phyloP scores from a whole-genome alignment of 1,140 invertebrate species.

The Anthonomus grandis region DNA sequence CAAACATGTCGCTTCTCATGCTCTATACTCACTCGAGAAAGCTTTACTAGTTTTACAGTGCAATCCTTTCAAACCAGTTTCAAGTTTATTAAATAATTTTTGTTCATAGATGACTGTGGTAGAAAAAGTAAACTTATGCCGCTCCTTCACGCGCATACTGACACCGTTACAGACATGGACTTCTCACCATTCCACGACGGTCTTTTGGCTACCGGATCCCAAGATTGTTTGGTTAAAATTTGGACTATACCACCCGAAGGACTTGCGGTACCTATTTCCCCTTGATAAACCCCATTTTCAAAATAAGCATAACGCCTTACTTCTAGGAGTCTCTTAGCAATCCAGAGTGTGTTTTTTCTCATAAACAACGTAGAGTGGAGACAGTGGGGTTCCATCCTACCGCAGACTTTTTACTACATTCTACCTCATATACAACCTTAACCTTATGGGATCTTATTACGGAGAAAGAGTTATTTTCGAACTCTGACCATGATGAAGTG shows the following conservation, averaged over 20 bases:
- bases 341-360: slow-evolving; percentile 75
- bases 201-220: slow-evolving; percentile 83
- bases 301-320: not conserved
- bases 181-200: slow-evolving; percentile 95
- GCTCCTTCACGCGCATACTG: slow-evolving; percentile 76
- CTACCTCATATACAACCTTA: slow-evolving; percentile 74
- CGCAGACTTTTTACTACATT: slow-evolving; percentile 79
- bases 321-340: slow-evolving; percentile 68
- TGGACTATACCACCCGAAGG: slow-evolving; percentile 82
- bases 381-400: slow-evolving; percentile 83
- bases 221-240: slow-evolving; percentile 85
- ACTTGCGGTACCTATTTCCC: slow-evolving; percentile 47
- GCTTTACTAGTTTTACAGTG: no score
- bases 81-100: not conserved
- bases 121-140: slow-evolving; percentile 83
- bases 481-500: slow-evolving; percentile 75
- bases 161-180: slow-evolving; percentile 91
- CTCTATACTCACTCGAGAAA: no score
- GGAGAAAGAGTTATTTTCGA: slow-evolving; percentile 77
- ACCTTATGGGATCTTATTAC: slow-evolving; percentile 84
- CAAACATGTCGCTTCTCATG: no score
- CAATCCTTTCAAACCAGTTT: no score
- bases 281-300: not conserved
- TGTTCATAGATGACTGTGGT: slow-evolving; percentile 67
- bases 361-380: slow-evolving; percentile 78